Percentiles rank a stretch among this genome's conserved stretches.
Conservation (phyloP, 1,140 invertebrate species). For the Vollenhovia emeryi region DNA sequence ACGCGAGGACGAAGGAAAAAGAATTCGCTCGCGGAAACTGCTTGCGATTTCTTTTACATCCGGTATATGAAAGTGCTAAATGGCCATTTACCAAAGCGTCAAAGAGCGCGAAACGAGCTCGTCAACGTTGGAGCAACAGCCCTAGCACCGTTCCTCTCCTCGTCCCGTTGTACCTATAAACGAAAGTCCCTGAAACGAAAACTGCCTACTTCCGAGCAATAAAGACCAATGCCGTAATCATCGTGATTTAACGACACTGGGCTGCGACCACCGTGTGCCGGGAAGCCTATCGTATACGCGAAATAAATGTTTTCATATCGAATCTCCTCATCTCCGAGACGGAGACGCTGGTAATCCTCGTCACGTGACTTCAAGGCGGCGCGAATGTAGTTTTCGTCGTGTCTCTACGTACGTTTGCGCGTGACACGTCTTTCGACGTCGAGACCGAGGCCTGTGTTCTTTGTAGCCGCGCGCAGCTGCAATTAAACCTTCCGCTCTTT, state of each 20-base stretch:
- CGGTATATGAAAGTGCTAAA: conserved; percentile 38
- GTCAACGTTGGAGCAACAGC: conserved; percentile 21
- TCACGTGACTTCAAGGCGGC: background rate
- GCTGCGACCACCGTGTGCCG: conserved; percentile 40
- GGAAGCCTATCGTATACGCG: conserved; percentile 1
- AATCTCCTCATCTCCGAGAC: conserved; percentile 21
- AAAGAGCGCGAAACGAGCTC: conserved; percentile 41
- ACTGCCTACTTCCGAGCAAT: conserved; percentile 76
- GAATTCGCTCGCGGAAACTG: background rate
- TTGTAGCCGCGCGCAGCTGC: background rate
- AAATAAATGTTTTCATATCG: conserved; percentile 13
- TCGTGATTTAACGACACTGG: conserved; percentile 75
- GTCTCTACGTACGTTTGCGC: background rate
- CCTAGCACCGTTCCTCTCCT: conserved; percentile 55
- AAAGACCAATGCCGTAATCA: conserved; percentile 75
- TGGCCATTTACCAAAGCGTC: conserved; percentile 43
- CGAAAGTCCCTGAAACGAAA: conserved; percentile 76
- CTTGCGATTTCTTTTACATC: background rate
- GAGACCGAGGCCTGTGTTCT: background rate
- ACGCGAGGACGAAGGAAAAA: background rate
- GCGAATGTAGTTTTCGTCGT: background rate
- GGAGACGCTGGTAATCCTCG: conserved; percentile 17
- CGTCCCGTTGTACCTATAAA: conserved; percentile 64
- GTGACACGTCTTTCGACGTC: background rate
- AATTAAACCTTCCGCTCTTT: background rate